Evolutionary conservation across 2,797 vertebrate species (phyloP).

Genomic region (Muscicapa striata): DNA sequence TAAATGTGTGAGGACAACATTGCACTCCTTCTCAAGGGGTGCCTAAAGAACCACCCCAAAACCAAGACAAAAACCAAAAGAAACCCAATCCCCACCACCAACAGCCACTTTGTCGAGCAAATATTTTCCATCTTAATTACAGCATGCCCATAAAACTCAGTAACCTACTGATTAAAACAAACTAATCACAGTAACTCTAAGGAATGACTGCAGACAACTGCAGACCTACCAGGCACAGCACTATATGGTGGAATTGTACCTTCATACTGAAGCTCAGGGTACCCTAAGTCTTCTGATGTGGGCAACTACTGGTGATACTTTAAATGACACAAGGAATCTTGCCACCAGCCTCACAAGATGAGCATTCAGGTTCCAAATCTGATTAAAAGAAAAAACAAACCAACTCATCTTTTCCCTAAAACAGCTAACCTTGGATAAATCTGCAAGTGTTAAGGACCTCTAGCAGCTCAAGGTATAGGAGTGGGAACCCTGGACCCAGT

Average conservation of each 20-base stretch:
- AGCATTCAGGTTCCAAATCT: neutral
- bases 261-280: neutral
- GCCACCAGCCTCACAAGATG: neutral
- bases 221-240: neutral
- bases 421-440: neutral
- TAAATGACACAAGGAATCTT: neutral
- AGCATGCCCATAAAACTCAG: neutral
- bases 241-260: neutral
- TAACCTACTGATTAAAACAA: neutral
- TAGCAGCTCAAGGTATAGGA: neutral
- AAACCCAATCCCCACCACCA: neutral
- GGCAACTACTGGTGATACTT: neutral
- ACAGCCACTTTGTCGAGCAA: accelerated
- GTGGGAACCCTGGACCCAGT: neutral
- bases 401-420: neutral
- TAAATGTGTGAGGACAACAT: neutral
- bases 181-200: neutral
- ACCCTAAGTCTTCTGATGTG: neutral
- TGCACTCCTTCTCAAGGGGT: neutral
- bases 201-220: neutral
- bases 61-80: neutral
- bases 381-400: neutral
- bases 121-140: neutral
- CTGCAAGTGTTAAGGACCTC: neutral
- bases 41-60: neutral